Conservation (phyloP, 2,113 vertebrate species). For the Rhynchomys soricoides region DNA sequence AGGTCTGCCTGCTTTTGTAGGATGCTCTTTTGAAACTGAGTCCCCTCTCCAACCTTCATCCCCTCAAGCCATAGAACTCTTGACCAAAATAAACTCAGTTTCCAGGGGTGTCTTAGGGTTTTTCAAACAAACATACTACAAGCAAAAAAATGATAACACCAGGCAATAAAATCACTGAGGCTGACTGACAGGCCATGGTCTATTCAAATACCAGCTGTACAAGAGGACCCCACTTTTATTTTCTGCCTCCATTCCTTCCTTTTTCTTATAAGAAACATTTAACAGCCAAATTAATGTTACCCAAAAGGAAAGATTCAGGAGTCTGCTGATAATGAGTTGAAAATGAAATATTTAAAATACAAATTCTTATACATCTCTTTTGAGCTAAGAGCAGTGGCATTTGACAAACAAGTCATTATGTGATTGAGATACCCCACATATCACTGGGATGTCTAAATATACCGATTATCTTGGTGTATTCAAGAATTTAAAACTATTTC, state of each 20-base stretch:
- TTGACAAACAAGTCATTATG: conserved; percentile 47
- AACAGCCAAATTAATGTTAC: not conserved
- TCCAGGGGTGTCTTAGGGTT: not conserved
- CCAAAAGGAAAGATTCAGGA: not conserved
- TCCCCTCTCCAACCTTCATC: too few species aligned
- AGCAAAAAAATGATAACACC: conserved; percentile 42
- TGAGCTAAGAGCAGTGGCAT: conserved; percentile 26
- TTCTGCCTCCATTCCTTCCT: too few species aligned
- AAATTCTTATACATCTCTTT: conserved; percentile 59
- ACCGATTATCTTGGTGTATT: conserved; percentile 50
- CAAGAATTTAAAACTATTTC: conserved; percentile 42
- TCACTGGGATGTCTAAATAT: conserved; percentile 65
- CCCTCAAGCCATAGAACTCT: not conserved
- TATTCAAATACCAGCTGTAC: conserved; percentile 15
- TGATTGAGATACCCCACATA: conserved; percentile 73
- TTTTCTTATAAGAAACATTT: conserved; percentile 24
- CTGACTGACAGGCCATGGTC: conserved; percentile 26
- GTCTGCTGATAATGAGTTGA: not conserved
- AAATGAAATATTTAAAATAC: not conserved
- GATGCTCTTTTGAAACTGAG: not conserved
- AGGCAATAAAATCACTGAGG: conserved; percentile 63
- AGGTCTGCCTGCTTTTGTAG: not conserved
- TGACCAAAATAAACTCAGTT: not conserved
- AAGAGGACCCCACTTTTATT: not conserved
- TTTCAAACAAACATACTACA: not conserved